phyloP scores from a whole-genome alignment of 2,113 vertebrate genomes.

The Xenus cinereus region DNA sequence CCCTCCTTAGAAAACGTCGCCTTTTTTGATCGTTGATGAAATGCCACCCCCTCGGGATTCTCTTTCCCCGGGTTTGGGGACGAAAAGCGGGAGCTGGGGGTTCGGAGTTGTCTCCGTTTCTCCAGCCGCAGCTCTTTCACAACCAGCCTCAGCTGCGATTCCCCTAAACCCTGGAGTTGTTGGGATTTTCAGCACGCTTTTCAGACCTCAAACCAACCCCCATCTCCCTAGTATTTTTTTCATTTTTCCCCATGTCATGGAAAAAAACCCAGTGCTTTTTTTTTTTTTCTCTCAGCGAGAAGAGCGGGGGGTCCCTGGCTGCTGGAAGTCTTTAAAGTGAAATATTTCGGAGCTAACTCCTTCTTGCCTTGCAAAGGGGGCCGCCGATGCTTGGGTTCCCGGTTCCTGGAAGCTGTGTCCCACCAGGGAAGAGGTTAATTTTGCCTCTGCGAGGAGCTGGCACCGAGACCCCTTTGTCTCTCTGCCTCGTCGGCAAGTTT shows the following conservation, averaged over 20 bases:
- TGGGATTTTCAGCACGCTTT: background rate
- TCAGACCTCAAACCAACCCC: background rate
- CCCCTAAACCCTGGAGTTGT: accelerated
- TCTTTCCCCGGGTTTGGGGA: background rate
- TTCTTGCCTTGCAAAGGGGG: background rate
- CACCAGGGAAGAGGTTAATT: background rate
- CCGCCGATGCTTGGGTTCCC: accelerated
- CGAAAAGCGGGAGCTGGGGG: background rate
- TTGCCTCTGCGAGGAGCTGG: background rate
- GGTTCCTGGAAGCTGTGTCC: background rate
- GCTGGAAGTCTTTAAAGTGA: background rate
- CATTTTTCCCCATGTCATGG: background rate
- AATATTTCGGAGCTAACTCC: background rate
- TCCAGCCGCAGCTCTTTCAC: background rate
- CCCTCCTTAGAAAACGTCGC: background rate
- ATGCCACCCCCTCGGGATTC: accelerated
- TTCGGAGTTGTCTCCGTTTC: background rate
- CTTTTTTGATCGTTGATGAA: background rate
- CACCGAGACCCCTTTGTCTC: slow-evolving; percentile 33
- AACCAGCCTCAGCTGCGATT: background rate
- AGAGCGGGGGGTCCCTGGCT: background rate
- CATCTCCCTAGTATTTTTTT: background rate
- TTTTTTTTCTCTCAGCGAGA: background rate
- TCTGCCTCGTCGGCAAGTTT: background rate
- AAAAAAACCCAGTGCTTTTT: background rate